A percentile compares a stretch with the other conserved stretches of the same genome.
Conservation (phyloP, 92 coral and sea anemone genomes). For the Zoanthus gigantus region DNA sequence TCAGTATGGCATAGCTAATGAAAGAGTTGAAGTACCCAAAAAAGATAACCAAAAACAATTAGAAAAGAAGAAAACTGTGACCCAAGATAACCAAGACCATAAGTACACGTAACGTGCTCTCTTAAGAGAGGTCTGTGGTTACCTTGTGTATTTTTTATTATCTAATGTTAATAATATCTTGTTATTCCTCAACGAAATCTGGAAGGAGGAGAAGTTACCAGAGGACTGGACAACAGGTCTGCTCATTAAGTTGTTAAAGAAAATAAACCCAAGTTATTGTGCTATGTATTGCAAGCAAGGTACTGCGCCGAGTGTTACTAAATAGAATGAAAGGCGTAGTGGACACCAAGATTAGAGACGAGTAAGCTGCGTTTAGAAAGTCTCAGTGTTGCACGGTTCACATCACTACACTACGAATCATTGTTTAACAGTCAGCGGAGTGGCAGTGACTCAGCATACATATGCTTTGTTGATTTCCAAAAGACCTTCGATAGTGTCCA, state of each 20-base stretch:
- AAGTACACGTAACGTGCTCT: no score
- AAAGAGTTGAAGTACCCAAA: no score
- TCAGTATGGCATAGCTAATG: no score
- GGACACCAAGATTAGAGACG: conserved; percentile 26
- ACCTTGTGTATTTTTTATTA: no score
- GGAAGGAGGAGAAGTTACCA: not conserved
- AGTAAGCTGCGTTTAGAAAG: conserved; percentile 16
- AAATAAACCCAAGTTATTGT: conserved; percentile 26
- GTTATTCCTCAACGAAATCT: conserved; percentile 34
- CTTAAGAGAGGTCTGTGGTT: no score
- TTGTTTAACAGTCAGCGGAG: not conserved
- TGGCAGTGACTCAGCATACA: not conserved
- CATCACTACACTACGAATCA: not conserved
- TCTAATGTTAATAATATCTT: no score
- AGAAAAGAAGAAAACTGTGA: no score
- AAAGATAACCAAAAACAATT: no score
- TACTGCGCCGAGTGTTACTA: conserved; percentile 37
- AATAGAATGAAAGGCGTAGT: conserved; percentile 25
- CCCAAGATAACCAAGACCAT: no score
- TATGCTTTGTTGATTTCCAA: not conserved
- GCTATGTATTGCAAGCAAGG: conserved; percentile 45
- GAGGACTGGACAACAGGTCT: conserved; percentile 42
- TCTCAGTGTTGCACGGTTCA: conserved; percentile 18
- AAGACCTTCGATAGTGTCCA: not conserved
- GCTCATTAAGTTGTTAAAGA: conserved; percentile 50